Base-by-base conservation (phyloP, 1,140 invertebrate genomes). In the Trachymyrmex septentrionalis region DNA sequence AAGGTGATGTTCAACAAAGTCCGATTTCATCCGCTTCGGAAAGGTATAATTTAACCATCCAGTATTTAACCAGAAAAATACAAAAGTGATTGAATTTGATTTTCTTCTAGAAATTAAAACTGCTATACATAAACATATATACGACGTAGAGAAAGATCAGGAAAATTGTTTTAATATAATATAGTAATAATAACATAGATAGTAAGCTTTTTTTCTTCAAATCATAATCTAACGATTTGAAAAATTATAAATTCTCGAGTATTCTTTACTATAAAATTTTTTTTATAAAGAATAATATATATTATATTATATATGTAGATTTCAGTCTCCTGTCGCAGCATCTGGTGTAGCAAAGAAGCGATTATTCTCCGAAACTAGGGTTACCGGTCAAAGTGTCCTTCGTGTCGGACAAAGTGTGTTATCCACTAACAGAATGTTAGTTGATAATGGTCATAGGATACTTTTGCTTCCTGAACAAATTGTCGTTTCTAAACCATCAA, bases 261-360 rank as follows among this genome's bases (percentile, higher is more conserved):
- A n/a, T 44, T 21, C 34, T 38, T 81, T 19, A 21, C 21, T 2
- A 57, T 38, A 38, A 80, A 55, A 48, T 48, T 57, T 78, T 27
- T 50, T 57, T 69, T 3, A 21, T 53, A 4, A 53, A 50, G 2
- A 7, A 7, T n/a, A 10, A 27, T 14, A 50, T 76, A 53, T 53
- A 67, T 53, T 50, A 2, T 21, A 3, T 55, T 27, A 1, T 67
- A 38, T 14, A 21, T 76, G 84, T 76, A 93, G 96, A 88, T 97
- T 97, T 92, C 96, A 96, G 78, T 96, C 96, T 12, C 96, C 96
- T 2, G 92, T 96, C 2, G 89, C 95, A 12, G 93, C 95, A 5
- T 95, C 95, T 38, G 95, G 95, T 19, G 90, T 96, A 75, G 96
- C 95, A 3, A 96, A 96, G 87, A 97, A 96, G 88, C 96, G 96